Evolutionary conservation across 1,140 invertebrate species (phyloP).

Genomic region (Hyles euphorbiae): DNA sequence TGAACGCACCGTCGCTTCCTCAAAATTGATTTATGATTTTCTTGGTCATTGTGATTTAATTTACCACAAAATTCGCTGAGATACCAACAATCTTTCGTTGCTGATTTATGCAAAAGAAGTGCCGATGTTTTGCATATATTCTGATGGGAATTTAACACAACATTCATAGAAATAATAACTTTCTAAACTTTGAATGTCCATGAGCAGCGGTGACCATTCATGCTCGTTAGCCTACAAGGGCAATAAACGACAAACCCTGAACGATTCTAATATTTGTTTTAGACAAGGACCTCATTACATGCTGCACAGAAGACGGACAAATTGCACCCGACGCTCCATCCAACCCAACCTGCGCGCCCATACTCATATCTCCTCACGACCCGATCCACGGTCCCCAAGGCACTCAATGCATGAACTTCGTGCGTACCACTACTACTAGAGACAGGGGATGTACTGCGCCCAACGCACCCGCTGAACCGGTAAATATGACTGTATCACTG

Average conservation of each 20-base stretch:
- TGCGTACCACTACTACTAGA: constrained; percentile 84
- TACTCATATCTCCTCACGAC: constrained; percentile 89
- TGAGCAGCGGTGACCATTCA: background rate
- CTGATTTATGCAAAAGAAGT: background rate
- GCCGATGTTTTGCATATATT: background rate
- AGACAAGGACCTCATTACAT: constrained; percentile 81
- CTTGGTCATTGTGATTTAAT: too few relatives aligned
- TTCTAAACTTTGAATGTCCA: background rate
- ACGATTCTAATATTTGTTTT: constrained; percentile 4
- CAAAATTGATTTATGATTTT: too few relatives aligned
- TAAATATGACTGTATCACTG: constrained; percentile 39
- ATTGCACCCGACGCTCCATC: constrained; percentile 69
- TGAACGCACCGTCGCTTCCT: too few relatives aligned
- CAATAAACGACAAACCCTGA: too few relatives aligned
- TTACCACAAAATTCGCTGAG: too few relatives aligned
- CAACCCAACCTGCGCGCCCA: constrained; percentile 87
- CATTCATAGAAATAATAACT: background rate
- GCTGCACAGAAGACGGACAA: constrained; percentile 82
- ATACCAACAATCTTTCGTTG: background rate
- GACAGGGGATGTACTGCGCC: constrained; percentile 80
- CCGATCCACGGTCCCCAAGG: constrained; percentile 82
- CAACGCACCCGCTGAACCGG: constrained; percentile 83
- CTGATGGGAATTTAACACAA: too few relatives aligned
- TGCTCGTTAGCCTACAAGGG: too few relatives aligned
- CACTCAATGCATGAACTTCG: constrained; percentile 90